These are phyloP conservation scores for Steromphala cineraria DNA, from an alignment of 2,888 invertebrate species.

Conservation along the genomic window DNA sequence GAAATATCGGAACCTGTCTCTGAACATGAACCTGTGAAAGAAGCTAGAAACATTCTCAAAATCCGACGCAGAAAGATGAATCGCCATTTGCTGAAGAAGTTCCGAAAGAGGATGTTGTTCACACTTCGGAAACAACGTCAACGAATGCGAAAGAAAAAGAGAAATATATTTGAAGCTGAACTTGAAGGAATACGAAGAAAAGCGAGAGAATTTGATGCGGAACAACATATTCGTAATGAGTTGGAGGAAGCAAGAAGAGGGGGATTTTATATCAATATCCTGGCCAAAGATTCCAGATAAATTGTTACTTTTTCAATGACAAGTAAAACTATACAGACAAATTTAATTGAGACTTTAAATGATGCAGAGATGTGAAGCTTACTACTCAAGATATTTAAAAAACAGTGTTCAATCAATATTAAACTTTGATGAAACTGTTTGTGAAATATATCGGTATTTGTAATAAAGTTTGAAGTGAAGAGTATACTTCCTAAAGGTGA, in stretches of 20 bases:
- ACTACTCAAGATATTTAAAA: too few relatives aligned
- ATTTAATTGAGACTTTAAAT: too few relatives aligned
- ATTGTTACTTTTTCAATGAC: too few relatives aligned
- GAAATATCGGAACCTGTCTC: background rate
- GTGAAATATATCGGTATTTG: too few relatives aligned
- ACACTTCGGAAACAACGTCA: conserved; percentile 24
- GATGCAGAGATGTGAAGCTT: too few relatives aligned
- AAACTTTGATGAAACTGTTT: too few relatives aligned
- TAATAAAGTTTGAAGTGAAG: too few relatives aligned
- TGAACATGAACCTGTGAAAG: background rate
- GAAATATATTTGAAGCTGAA: conserved; percentile 15
- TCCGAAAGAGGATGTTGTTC: conserved; percentile 26
- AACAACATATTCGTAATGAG: conserved; percentile 26
- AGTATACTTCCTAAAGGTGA: too few relatives aligned
- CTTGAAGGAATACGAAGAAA: background rate
- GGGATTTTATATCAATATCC: conserved; percentile 36
- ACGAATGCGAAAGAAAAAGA: conserved; percentile 25
- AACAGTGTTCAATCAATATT: too few relatives aligned
- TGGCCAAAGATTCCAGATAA: background rate
- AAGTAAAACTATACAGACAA: too few relatives aligned
- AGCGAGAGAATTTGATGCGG: conserved; percentile 36
- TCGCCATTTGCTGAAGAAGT: conserved; percentile 33
- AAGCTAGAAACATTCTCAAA: conserved; percentile 22
- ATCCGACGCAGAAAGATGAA: conserved; percentile 37
- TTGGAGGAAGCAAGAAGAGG: conserved; percentile 28